A percentile compares a stretch with the other conserved stretches of the same genome.
Conservation (phyloP, 2,888 invertebrate genomes). For the Tipula lateralis region DNA sequence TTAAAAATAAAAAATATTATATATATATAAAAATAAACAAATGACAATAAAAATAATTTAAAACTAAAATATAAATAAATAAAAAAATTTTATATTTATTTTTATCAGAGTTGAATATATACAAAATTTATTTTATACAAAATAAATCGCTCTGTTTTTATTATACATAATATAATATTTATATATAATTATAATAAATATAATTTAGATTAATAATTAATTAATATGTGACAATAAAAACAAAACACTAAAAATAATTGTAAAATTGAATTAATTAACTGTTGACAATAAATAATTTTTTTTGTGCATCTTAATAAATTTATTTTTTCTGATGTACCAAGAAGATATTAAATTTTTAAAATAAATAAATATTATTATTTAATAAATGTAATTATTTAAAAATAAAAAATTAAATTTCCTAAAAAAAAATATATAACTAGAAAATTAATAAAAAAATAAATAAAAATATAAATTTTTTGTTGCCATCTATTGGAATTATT, state of each 20-base stretch:
- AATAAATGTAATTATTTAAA: neutral
- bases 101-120: no score
- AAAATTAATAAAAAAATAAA: neutral
- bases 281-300: neutral
- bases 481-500: no score
- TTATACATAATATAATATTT: neutral
- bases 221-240: neutral
- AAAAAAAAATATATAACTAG: neutral
- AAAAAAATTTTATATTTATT: neutral
- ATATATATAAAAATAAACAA: neutral
- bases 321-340: neutral
- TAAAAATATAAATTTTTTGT: neutral
- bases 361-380: neutral
- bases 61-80: neutral
- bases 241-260: neutral
- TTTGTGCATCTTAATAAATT: no score
- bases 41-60: conserved; percentile 11
- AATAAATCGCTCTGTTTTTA: neutral
- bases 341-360: neutral
- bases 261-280: neutral
- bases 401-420: neutral
- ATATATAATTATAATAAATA: neutral
- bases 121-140: no score
- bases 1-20: neutral
- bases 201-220: neutral